These are phyloP conservation scores for Acrossocheilus fasciatus DNA, from an alignment of 2,797 vertebrate species.

Conservation along the genomic window DNA sequence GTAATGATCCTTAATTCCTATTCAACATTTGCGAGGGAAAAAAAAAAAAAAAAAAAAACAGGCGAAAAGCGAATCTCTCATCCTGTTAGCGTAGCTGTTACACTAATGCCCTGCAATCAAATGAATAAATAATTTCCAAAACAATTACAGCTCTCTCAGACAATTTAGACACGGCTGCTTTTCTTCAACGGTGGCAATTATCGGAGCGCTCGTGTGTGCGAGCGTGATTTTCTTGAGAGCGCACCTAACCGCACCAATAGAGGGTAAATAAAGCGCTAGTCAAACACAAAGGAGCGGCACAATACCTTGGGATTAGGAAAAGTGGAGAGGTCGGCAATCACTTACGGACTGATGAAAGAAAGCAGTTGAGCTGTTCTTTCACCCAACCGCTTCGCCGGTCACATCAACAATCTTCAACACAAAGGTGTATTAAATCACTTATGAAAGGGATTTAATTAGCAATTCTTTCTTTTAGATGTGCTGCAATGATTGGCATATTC, in stretches of 20 bases:
- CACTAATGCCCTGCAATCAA: constrained; percentile 62
- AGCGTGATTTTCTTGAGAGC: constrained; percentile 28
- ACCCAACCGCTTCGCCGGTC: background rate
- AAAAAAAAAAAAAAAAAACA: background rate
- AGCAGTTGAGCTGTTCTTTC: constrained; percentile 20
- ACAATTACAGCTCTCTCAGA: constrained; percentile 68
- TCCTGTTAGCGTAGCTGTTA: constrained; percentile 58
- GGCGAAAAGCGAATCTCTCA: constrained; percentile 19
- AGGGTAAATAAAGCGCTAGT: constrained; percentile 36
- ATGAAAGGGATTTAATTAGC: background rate
- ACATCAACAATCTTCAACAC: background rate
- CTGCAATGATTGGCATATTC: background rate
- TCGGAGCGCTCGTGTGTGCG: background rate
- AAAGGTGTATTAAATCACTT: constrained; percentile 1
- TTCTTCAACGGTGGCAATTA: constrained; percentile 64
- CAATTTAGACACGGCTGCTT: constrained; percentile 63
- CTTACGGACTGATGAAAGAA: constrained; percentile 13
- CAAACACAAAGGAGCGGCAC: constrained; percentile 7
- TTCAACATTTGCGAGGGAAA: constrained; percentile 1
- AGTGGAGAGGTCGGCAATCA: constrained; percentile 39
- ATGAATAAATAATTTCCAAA: constrained; percentile 63
- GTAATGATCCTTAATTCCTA: constrained; percentile 40
- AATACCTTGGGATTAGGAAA: constrained; percentile 36
- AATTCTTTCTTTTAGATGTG: background rate
- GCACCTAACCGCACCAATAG: constrained; percentile 23